Evolutionary conservation across 2,888 invertebrate species (phyloP).

Genomic region (Ochlodes sylvanus): DNA sequence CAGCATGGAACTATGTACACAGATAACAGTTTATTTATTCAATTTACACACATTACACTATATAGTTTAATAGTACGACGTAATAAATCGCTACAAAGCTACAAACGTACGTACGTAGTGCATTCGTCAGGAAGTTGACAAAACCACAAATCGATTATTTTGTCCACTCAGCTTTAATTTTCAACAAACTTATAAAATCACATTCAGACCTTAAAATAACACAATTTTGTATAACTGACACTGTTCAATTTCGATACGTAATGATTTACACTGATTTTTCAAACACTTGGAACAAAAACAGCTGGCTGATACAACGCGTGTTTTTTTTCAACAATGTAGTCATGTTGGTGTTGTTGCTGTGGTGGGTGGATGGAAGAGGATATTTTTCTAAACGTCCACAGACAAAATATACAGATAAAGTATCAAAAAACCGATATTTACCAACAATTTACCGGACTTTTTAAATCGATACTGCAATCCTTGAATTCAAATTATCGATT

Average conservation of each 20-base stretch:
- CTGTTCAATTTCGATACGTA: conserved; percentile 80
- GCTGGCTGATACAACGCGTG: conserved; percentile 72
- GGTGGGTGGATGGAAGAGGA: not conserved
- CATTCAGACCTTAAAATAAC: conserved; percentile 67
- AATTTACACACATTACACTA: conserved; percentile 62
- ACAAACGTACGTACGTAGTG: conserved; percentile 53
- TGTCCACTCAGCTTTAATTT: conserved; percentile 61
- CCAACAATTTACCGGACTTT: too few relatives aligned
- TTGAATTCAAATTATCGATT: too few relatives aligned
- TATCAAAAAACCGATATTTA: conserved; percentile 6
- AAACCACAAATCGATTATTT: conserved; percentile 73
- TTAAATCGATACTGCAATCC: too few relatives aligned
- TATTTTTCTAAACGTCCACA: not conserved
- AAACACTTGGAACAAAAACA: conserved; percentile 75
- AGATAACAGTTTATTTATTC: conserved; percentile 39
- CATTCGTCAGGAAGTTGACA: conserved; percentile 69
- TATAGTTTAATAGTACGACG: conserved; percentile 70
- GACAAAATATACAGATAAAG: not conserved
- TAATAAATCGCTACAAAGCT: conserved; percentile 66
- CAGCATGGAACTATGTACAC: conserved; percentile 8
- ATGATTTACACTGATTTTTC: conserved; percentile 68
- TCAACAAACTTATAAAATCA: conserved; percentile 55
- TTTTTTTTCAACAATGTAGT: conserved; percentile 58
- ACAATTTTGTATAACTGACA: conserved; percentile 66
- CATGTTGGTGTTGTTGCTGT: not conserved